Base-by-base conservation (phyloP, 1,140 invertebrate species). In the Pogonognathellus flavescens region DNA sequence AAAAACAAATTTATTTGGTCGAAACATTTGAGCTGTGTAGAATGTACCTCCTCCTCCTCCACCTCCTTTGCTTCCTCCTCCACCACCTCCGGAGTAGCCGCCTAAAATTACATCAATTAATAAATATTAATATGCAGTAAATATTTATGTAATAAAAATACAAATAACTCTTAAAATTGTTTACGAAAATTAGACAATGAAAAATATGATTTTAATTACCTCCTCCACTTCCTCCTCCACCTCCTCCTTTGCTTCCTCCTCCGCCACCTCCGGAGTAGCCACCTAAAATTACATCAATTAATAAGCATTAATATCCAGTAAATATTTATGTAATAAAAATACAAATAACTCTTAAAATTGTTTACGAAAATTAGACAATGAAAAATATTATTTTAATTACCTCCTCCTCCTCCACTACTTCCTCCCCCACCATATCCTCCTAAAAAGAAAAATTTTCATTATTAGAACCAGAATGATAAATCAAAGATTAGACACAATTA, bases 221-320 rank as follows among this genome's bases (percentile, higher is more conserved):
- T 2, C 59, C 59, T 18, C 14, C n/a, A n/a, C n/a, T n/a, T n/a
- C n/a, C n/a, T n/a, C n/a, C n/a, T n/a, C n/a, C n/a, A n/a, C n/a
- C 14, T n/a, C 57, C 57, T n/a, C 57, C 57, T 1, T 8, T 18
- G 20, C 59, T 9, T 4, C 59, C 59, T 8, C 59, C 59, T 8
- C 59, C 59, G 18, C 62, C 62, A 66, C 62, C 60, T 13, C 60
- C 62, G n/a, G 20, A 20, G 25, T 66, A 66, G 22, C 62, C 60
- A 25, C 60, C 62, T 66, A 2, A 11, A 66, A 66, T 4, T 14
- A 25, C 22, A 25, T 62, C 22, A 22, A 5, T 20, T 60, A 7
- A 20, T 60, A n/a, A n/a, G n/a, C n/a, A 60, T 18, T 10, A 60
- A 10, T 20, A 8, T 41, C 31, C 31, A 41, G 31, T 41, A 41